phyloP scores from a whole-genome alignment of 2,888 invertebrate genomes.

The Metalampra italica region DNA sequence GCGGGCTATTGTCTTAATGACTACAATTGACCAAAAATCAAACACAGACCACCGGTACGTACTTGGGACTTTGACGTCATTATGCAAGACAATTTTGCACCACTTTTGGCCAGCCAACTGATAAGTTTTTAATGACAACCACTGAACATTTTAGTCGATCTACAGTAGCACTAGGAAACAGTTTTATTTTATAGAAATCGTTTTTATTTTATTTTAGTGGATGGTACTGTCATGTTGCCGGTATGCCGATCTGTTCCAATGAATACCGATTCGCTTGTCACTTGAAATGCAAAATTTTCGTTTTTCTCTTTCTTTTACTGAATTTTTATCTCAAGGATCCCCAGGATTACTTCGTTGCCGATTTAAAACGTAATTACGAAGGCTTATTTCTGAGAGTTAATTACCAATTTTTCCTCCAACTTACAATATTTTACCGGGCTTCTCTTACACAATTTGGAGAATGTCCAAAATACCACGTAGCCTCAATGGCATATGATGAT shows the following conservation, averaged over 20 bases:
- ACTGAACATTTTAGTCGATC: too few species aligned
- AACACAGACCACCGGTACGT: too few species aligned
- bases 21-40: too few species aligned
- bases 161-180: too few species aligned
- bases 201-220: too few species aligned
- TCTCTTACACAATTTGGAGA: background rate
- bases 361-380: conserved; percentile 28
- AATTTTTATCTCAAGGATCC: conserved; percentile 24
- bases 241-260: too few species aligned
- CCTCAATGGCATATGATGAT: background rate
- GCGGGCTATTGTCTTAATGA: background rate
- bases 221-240: too few species aligned
- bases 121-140: too few species aligned
- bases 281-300: conserved; percentile 13
- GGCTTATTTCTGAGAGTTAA: conserved; percentile 25
- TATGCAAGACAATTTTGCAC: too few species aligned
- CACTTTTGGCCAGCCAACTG: too few species aligned
- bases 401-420: conserved; percentile 18
- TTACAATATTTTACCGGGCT: conserved; percentile 5
- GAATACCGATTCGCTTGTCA: background rate
- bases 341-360: conserved; percentile 23
- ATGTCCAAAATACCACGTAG: background rate
- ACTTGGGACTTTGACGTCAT: too few species aligned
- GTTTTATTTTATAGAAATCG: too few species aligned
- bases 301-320: conserved; percentile 22